Evolutionary conservation across 1,140 invertebrate species (phyloP).

Genomic region (Trinorchestia longiramus): DNA sequence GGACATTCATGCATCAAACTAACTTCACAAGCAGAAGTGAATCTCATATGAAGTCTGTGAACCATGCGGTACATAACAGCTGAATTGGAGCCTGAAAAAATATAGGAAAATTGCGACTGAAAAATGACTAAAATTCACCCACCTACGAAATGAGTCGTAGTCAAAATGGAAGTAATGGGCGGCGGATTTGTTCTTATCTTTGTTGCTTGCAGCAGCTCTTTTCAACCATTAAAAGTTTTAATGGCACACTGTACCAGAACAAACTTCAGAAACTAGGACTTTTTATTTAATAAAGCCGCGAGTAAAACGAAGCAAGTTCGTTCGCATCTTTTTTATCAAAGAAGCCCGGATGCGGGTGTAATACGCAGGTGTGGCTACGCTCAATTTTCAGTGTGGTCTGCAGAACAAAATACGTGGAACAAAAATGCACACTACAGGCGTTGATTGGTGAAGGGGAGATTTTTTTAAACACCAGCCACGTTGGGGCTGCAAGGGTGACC

Average conservation of each 20-base stretch:
- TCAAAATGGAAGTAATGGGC: neutral
- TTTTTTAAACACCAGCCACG: neutral
- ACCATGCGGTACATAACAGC: neutral
- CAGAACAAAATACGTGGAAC: neutral
- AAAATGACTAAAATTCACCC: neutral
- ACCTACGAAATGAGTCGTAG: neutral
- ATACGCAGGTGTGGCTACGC: neutral
- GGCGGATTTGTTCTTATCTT: neutral
- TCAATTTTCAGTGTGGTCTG: neutral
- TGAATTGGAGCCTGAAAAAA: neutral
- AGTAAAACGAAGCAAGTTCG: neutral
- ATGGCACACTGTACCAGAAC: conserved; percentile 12
- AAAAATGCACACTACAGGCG: neutral
- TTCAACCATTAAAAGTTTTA: conserved; percentile 8
- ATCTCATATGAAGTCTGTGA: neutral
- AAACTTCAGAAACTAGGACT: conserved; percentile 20
- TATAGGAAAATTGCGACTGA: neutral
- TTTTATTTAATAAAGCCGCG: conserved; percentile 20
- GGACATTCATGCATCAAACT: neutral
- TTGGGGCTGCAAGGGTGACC: neutral
- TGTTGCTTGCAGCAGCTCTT: conserved; percentile 7
- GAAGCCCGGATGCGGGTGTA: neutral
- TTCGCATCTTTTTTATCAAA: neutral
- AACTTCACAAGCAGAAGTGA: neutral
- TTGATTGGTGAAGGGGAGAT: neutral